Conservation (phyloP, 2,797 vertebrate species). For the Catamblyrhynchus diadema region DNA sequence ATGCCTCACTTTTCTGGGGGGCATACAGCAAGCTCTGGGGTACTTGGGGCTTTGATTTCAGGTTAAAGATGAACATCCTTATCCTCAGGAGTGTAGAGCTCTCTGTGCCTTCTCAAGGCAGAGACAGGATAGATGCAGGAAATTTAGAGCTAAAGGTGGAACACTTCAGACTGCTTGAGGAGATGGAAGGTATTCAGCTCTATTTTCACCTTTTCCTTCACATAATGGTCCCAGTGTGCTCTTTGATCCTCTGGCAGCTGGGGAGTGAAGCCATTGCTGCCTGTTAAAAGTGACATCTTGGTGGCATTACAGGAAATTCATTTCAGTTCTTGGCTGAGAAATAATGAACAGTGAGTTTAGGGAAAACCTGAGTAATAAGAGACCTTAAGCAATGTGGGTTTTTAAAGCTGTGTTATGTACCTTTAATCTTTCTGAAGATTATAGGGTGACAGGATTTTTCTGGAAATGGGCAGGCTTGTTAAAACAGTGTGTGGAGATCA, state of each 20-base stretch:
- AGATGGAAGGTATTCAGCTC: neutral
- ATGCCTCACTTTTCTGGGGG: neutral
- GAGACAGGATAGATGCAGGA: neutral
- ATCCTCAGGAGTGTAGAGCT: neutral
- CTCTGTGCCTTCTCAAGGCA: neutral
- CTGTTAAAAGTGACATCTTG: neutral
- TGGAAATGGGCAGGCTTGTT: slow-evolving; percentile 54
- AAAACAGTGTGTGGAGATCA: slow-evolving; percentile 61
- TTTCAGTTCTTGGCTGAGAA: neutral
- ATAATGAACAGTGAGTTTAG: slow-evolving; percentile 33
- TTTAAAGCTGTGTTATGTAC: slow-evolving; percentile 9
- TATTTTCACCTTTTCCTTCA: neutral
- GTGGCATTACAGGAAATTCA: slow-evolving; percentile 36
- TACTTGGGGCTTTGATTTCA: neutral
- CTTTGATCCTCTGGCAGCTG: neutral
- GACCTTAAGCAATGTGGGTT: slow-evolving; percentile 39
- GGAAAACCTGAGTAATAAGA: slow-evolving; percentile 50
- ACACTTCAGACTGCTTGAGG: neutral
- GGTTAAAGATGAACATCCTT: neutral
- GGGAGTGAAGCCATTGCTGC: neutral
- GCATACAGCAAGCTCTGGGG: neutral
- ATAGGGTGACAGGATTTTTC: slow-evolving; percentile 40
- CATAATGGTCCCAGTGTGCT: neutral
- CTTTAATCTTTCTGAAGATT: slow-evolving; percentile 61
- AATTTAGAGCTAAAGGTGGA: neutral